Conservation (phyloP, 2,888 invertebrate species). For the Eupithecia abbreviata region DNA sequence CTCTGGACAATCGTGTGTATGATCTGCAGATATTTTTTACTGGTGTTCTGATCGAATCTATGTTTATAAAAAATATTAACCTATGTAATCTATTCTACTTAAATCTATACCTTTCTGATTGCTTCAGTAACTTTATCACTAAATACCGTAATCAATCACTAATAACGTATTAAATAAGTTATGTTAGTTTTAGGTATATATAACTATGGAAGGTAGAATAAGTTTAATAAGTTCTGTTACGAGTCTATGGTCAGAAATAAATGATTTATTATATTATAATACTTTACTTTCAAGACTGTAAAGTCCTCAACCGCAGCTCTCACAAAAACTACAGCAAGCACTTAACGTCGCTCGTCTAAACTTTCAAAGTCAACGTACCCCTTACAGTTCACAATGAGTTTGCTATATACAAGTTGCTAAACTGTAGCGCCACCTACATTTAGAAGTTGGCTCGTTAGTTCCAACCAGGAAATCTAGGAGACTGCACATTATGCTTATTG, state of each 20-base stretch:
- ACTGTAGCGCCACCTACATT: conserved; percentile 1
- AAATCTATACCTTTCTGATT: neutral
- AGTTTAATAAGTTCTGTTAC: no score
- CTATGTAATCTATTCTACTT: no score
- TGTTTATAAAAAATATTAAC: no score
- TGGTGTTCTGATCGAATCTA: no score
- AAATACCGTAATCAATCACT: neutral
- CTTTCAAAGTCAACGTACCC: conserved; percentile 9
- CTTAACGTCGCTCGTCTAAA: neutral
- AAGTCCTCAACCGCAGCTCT: neutral
- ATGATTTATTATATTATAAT: no score
- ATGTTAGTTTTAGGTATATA: no score
- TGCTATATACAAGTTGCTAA: conserved; percentile 1
- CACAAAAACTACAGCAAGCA: conserved; percentile 2
- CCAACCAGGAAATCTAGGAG: conserved; percentile 6
- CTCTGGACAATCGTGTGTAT: no score
- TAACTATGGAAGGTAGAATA: no score
- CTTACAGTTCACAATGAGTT: conserved; percentile 7
- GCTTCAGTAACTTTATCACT: neutral
- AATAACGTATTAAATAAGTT: no score
- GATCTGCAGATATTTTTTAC: no score
- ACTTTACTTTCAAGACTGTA: neutral
- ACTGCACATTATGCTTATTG: conserved; percentile 5
- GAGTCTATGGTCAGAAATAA: no score
- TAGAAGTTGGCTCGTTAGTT: conserved; percentile 12